Evolutionary conservation across 53 echinoderm and acorn worm species (phyloP), one percentile per base, ranked within the genome.

Genomic region (Holothuria leucospilota): DNA sequence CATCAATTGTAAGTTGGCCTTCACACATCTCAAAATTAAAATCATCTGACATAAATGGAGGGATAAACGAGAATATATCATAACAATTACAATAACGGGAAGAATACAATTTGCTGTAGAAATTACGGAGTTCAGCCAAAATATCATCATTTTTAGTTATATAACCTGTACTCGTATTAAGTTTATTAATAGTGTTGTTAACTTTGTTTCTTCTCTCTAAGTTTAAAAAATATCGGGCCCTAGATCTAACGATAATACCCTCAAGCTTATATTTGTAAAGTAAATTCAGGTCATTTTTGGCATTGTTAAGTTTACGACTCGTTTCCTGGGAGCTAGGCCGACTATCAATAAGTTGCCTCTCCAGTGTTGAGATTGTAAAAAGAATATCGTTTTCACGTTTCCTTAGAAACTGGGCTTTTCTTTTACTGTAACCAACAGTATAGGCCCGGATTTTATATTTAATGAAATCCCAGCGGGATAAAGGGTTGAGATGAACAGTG

Each of bases 191-290:
- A 68, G 26, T 79, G 0, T 93, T 87, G 62, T 65, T 85, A 34
- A 87, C 80, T 25, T 41, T 65, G 79, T 80, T 90, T 49, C 86
- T n/a, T n/a, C n/a, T n/a, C 30, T 40, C 88, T n/a, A n/a, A n/a
- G n/a, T n/a, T n/a, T n/a, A n/a, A n/a, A n/a, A n/a, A n/a, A 85
- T 93, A 88, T 42, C 87, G 34, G 69, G 88, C 75, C 20, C 88
- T n/a, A n/a, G 88, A 91, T 72, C 91, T 91, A 15, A 86, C 71
- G 53, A 90, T 91, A 15, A 71, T 82, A 29, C 91, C 94, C 40
- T 63, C 63, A 63, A 63, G 21, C 26, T 23, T 26, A 63, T 26
- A 6, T 13, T 23, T 26, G 4, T 63, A 63, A 63, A 23, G 5
- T 63, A 25, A 63, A 63, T 63, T 63, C 63, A 63, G 63, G 26